Evolutionary conservation across 2,797 vertebrate genomes (phyloP).

Genomic region (Sebastes cheni): DNA sequence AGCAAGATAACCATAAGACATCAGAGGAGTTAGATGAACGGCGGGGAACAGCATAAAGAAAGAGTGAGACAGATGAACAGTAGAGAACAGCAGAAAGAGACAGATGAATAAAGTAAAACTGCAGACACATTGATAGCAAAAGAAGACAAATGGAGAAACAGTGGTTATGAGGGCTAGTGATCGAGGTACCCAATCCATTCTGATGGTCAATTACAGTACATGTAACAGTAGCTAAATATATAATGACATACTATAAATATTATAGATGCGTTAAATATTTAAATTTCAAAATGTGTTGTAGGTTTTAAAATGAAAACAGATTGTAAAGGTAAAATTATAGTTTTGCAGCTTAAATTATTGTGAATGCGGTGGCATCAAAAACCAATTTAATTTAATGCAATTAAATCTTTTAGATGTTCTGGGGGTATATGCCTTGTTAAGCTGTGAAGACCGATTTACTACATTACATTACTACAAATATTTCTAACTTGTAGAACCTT

Average conservation of each 20-base stretch:
- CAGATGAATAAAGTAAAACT: constrained; percentile 10
- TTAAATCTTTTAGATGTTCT: neutral
- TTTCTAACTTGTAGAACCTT: neutral
- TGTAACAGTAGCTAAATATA: neutral
- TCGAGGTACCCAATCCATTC: neutral
- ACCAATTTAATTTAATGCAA: neutral
- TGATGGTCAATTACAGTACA: neutral
- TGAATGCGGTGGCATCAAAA: neutral
- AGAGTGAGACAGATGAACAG: neutral
- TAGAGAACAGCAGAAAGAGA: neutral
- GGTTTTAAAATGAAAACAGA: neutral
- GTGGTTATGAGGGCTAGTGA: neutral
- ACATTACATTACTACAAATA: neutral
- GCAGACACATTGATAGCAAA: neutral
- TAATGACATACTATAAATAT: neutral
- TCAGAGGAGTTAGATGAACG: neutral
- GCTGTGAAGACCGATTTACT: neutral
- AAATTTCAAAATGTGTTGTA: neutral
- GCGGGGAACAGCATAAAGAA: neutral
- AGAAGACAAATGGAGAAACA: neutral
- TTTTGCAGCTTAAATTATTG: neutral
- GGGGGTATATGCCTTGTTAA: neutral
- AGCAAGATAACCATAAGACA: neutral
- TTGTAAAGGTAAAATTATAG: neutral
- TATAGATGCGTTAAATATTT: neutral